phyloP scores from a whole-genome alignment of 1,140 invertebrate genomes.

The Stenopsyche tienmushanensis region DNA sequence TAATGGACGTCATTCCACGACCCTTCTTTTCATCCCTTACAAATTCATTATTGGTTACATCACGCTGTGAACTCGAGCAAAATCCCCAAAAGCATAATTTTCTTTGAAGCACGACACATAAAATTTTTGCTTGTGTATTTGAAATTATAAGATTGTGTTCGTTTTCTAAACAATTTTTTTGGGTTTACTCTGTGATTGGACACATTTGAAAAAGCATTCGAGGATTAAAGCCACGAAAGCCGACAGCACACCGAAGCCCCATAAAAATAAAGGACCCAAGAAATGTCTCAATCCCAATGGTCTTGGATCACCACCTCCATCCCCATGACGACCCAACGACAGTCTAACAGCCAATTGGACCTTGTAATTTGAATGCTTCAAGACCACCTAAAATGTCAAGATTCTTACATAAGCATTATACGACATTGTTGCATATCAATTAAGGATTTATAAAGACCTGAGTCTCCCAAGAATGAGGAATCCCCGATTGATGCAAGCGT shows the following conservation, averaged over 20 bases:
- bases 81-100: neutral
- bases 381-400: constrained; percentile 46
- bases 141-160: too few relatives aligned
- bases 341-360: constrained; percentile 52
- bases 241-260: constrained; percentile 14
- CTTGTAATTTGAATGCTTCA: constrained; percentile 51
- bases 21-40: too few relatives aligned
- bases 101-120: neutral
- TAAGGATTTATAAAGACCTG: constrained; percentile 43
- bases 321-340: constrained; percentile 48
- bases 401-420: neutral
- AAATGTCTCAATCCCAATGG: constrained; percentile 44
- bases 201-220: constrained; percentile 34
- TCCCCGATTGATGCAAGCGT: constrained; percentile 50
- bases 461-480: constrained; percentile 53
- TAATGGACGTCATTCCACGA: too few relatives aligned
- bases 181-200: neutral
- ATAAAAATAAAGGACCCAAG: constrained; percentile 28
- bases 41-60: too few relatives aligned
- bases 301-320: constrained; percentile 42
- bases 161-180: too few relatives aligned
- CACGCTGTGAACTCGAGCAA: neutral
- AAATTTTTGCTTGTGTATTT: too few relatives aligned
- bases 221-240: constrained; percentile 43
- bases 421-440: neutral